phyloP scores from a whole-genome alignment of 2,888 invertebrate species.

The Harpagoxenus sublaevis region DNA sequence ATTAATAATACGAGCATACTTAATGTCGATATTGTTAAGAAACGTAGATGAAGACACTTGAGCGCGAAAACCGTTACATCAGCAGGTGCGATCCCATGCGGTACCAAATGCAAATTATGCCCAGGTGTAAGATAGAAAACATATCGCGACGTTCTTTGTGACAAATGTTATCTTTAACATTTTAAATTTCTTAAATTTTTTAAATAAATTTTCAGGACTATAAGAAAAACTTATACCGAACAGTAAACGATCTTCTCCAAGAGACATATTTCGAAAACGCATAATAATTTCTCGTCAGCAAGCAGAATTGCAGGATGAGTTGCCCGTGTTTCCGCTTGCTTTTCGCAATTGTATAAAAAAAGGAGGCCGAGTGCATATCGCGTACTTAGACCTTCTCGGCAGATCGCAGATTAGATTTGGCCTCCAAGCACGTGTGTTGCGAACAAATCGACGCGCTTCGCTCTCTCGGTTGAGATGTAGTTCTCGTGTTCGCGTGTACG shows the following conservation, averaged over 20 bases:
- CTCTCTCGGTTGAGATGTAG: slow-evolving; percentile 23
- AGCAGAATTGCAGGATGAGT: slow-evolving; percentile 22
- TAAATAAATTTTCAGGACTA: background rate
- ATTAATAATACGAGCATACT: background rate
- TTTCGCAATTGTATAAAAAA: slow-evolving; percentile 48
- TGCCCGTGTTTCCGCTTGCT: slow-evolving; percentile 23
- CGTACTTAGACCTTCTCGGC: slow-evolving; percentile 61
- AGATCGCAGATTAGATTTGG: slow-evolving; percentile 70
- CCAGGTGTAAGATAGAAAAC: slow-evolving; percentile 20
- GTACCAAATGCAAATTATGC: slow-evolving; percentile 1
- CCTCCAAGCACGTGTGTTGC: slow-evolving; percentile 65
- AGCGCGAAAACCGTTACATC: background rate
- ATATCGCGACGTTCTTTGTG: background rate
- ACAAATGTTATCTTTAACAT: background rate
- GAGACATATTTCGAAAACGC: background rate
- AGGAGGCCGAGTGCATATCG: slow-evolving; percentile 47
- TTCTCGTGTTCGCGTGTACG: background rate
- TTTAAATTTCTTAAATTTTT: background rate
- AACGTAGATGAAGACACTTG: background rate
- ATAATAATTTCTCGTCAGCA: slow-evolving; percentile 13
- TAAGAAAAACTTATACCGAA: background rate
- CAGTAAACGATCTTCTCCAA: background rate
- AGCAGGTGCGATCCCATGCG: slow-evolving; percentile 1
- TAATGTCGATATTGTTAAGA: background rate
- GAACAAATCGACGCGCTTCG: slow-evolving; percentile 48